Evolutionary conservation across 2,113 vertebrate species (phyloP).

Genomic region (Ornithorhynchus anatinus): DNA sequence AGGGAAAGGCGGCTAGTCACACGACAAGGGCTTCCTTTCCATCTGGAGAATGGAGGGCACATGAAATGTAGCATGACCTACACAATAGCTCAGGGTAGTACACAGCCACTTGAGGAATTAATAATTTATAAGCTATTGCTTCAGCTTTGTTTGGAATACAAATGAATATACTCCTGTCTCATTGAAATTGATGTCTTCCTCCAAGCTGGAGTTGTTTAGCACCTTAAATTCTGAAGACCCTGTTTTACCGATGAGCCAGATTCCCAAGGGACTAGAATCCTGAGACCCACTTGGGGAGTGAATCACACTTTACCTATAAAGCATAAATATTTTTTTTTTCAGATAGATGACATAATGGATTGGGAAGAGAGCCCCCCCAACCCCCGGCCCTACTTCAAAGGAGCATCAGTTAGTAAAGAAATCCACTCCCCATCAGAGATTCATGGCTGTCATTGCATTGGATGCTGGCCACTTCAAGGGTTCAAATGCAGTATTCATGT

Average conservation of each 20-base stretch:
- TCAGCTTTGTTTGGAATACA: constrained; percentile 55
- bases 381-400: constrained; percentile 16
- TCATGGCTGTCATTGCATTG: constrained; percentile 24
- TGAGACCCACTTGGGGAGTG: constrained; percentile 14
- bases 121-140: constrained; percentile 50
- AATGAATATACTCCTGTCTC: constrained; percentile 43
- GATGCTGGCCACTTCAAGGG: constrained; percentile 20
- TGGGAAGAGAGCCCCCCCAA: neutral
- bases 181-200: constrained; percentile 53
- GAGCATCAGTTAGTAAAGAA: constrained; percentile 36
- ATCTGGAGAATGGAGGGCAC: neutral
- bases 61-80: neutral
- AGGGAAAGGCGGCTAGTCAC: neutral
- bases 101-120: constrained; percentile 31
- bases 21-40: neutral
- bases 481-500: constrained; percentile 34
- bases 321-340: constrained; percentile 23
- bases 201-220: constrained; percentile 30
- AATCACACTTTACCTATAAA: constrained; percentile 42
- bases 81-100: constrained; percentile 13
- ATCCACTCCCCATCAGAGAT: neutral
- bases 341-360: constrained; percentile 30
- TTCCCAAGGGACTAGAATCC: constrained; percentile 50
- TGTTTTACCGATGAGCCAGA: constrained; percentile 46
- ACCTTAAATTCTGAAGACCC: constrained; percentile 36